These are phyloP conservation scores for Hypomecis punctinalis DNA, from an alignment of 2,888 invertebrate genomes.

Conservation along the genomic window DNA sequence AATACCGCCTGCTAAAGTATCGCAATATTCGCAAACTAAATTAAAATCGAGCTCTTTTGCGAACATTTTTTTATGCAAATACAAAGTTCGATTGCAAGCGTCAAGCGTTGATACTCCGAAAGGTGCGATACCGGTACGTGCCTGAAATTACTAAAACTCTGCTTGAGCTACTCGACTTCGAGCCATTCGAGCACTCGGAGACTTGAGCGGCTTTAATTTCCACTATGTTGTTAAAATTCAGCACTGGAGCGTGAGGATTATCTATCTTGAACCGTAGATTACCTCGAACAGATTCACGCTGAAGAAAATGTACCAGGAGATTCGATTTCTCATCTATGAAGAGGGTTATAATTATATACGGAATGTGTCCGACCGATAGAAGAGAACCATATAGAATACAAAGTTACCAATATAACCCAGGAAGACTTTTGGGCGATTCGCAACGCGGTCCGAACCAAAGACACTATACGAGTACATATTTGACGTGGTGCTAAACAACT, in stretches of 20 bases:
- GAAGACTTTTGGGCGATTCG: too few species aligned
- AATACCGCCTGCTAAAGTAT: constrained; percentile 23
- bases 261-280: constrained; percentile 28
- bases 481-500: too few species aligned
- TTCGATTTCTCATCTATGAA: too few species aligned
- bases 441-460: too few species aligned
- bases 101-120: constrained; percentile 45
- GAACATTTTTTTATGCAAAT: constrained; percentile 50
- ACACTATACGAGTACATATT: too few species aligned
- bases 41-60: constrained; percentile 34
- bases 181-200: constrained; percentile 34
- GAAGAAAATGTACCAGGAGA: too few species aligned
- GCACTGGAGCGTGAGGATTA: constrained; percentile 57
- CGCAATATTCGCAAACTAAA: constrained; percentile 12
- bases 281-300: too few species aligned
- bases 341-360: too few species aligned
- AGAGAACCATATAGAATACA: too few species aligned
- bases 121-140: constrained; percentile 51
- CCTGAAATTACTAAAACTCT: constrained; percentile 53
- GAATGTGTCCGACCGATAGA: too few species aligned
- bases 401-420: too few species aligned
- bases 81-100: constrained; percentile 44
- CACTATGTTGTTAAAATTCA: constrained; percentile 60
- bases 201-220: constrained; percentile 50
- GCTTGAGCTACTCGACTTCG: constrained; percentile 31